Conservation (phyloP, 2,888 invertebrate species). For the Scaptomyza polygonia region DNA sequence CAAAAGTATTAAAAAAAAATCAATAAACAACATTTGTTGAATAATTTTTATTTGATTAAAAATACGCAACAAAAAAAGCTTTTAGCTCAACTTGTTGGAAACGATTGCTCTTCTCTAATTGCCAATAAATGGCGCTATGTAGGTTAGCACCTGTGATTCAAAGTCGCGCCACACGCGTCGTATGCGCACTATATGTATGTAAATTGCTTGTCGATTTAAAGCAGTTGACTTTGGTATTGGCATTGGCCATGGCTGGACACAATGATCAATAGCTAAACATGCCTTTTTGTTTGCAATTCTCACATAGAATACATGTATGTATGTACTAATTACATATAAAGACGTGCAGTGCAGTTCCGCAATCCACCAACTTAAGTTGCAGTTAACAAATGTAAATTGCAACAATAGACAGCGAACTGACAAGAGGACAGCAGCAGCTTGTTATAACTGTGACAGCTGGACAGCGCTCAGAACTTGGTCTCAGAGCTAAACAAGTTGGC, state of each 20-base stretch:
- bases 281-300: slow-evolving; percentile 8
- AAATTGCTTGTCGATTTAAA: no score
- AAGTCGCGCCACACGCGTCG: slow-evolving; percentile 38
- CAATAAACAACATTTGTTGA: slow-evolving; percentile 1
- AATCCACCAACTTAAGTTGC: slow-evolving; percentile 49
- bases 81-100: neutral
- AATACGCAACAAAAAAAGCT: neutral
- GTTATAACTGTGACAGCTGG: slow-evolving; percentile 12
- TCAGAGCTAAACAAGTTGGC: slow-evolving; percentile 13
- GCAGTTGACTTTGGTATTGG: slow-evolving; percentile 44
- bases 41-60: slow-evolving; percentile 3
- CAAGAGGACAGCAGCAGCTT: slow-evolving; percentile 26
- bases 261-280: slow-evolving; percentile 42
- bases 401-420: slow-evolving; percentile 38
- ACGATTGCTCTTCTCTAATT: slow-evolving; percentile 1
- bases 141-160: slow-evolving; percentile 37
- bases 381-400: slow-evolving; percentile 51
- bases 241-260: slow-evolving; percentile 29
- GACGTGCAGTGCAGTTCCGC: slow-evolving; percentile 51
- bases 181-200: no score
- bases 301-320: slow-evolving; percentile 14
- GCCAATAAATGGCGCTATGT: slow-evolving; percentile 5
- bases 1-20: neutral
- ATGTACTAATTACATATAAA: slow-evolving; percentile 4
- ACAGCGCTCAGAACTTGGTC: neutral